Conservation (phyloP, 2,113 vertebrate species). For the Eulemur macaco region DNA sequence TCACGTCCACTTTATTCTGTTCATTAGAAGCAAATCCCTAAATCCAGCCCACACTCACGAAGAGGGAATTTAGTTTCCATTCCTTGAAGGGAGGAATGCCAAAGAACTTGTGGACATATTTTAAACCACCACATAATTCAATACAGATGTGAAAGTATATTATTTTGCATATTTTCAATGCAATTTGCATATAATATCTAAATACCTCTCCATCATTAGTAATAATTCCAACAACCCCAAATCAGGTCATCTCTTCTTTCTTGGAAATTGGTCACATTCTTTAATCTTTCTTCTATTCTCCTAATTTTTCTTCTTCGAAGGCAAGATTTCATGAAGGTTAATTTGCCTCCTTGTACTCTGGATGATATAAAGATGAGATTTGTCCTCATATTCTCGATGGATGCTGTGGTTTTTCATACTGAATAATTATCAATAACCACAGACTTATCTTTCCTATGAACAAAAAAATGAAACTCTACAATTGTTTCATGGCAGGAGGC, state of each 20-base stretch:
- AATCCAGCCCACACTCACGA: background rate
- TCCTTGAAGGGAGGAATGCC: background rate
- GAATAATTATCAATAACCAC: background rate
- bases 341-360: background rate
- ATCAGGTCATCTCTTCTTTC: slow-evolving; percentile 13
- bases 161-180: background rate
- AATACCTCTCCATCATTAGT: background rate
- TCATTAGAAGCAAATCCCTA: background rate
- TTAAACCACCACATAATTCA: background rate
- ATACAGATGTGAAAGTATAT: background rate
- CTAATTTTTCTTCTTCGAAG: slow-evolving; percentile 34
- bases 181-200: background rate
- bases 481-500: background rate
- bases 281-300: slow-evolving; percentile 21
- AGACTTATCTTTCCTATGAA: background rate
- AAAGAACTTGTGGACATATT: background rate
- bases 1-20: background rate
- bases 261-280: slow-evolving; percentile 4
- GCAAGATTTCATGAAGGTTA: slow-evolving; percentile 26
- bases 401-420: background rate
- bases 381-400: background rate
- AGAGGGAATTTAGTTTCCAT: background rate
- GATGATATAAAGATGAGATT: slow-evolving; percentile 16
- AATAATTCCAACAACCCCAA: slow-evolving; percentile 27
- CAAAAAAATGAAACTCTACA: slow-evolving; percentile 2